phyloP scores from a whole-genome alignment of 1,140 invertebrate species.

The Sarcophaga peregrina region DNA sequence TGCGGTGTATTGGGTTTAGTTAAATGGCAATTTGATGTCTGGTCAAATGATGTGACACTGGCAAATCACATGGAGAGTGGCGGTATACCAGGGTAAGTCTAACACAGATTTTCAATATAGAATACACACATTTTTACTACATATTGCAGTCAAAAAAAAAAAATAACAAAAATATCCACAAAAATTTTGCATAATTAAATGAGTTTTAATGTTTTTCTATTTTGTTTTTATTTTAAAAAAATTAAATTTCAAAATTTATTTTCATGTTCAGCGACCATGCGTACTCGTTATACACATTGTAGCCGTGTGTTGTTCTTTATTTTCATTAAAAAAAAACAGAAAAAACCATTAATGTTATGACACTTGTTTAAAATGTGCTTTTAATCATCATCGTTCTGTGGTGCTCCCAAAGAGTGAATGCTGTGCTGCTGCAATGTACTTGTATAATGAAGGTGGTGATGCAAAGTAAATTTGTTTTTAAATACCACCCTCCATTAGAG shows the following conservation, averaged over 20 bases:
- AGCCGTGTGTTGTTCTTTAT: neutral
- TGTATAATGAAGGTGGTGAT: no score
- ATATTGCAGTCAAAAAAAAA: conserved; percentile 23
- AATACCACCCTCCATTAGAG: no score
- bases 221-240: neutral
- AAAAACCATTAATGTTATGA: neutral
- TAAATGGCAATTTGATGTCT: conserved; percentile 88
- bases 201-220: neutral
- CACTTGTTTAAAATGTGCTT: neutral
- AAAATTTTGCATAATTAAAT: neutral
- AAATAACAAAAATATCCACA: conserved; percentile 31
- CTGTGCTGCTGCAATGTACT: no score
- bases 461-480: no score
- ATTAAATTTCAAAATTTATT: neutral
- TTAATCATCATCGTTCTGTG: neutral
- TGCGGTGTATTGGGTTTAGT: conserved; percentile 92
- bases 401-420: neutral
- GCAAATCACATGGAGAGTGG: conserved; percentile 97
- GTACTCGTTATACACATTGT: neutral
- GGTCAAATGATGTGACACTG: conserved; percentile 95
- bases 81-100: conserved; percentile 86
- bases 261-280: neutral
- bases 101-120: neutral
- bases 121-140: no score
- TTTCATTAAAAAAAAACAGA: no score